A percentile compares a stretch with the other conserved stretches of the same genome.
Evolutionary conservation across 1,140 invertebrate genomes (phyloP).

Genomic region (Tyrophagus putrescentiae): DNA sequence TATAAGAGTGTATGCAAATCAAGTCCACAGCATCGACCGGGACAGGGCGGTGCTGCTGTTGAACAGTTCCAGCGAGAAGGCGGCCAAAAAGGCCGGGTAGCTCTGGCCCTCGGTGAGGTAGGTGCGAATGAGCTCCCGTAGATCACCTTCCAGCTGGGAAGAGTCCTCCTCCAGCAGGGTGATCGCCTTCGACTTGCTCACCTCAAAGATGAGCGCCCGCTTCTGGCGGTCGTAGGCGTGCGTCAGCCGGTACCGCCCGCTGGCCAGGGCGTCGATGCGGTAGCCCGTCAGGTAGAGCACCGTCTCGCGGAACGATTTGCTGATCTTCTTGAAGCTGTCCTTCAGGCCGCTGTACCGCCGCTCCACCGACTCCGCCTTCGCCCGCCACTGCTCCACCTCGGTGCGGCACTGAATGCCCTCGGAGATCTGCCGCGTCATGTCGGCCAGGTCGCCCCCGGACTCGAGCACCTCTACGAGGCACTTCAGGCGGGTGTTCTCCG

Average conservation of each 20-base stretch:
- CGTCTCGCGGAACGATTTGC: constrained; percentile 66
- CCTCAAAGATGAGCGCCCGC: constrained; percentile 61
- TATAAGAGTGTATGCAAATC: no score
- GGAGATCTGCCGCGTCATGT: constrained; percentile 29
- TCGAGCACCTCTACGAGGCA: constrained; percentile 35
- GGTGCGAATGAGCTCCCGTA: constrained; percentile 52
- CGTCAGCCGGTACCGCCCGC: constrained; percentile 49
- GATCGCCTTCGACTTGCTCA: constrained; percentile 52
- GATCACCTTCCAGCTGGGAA: constrained; percentile 48
- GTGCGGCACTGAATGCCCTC: constrained; percentile 29
- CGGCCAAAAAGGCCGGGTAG: constrained; percentile 67
- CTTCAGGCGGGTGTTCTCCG: constrained; percentile 50
- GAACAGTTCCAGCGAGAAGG: constrained; percentile 63
- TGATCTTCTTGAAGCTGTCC: constrained; percentile 63
- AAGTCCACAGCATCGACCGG: no score
- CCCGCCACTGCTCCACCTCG: constrained; percentile 31
- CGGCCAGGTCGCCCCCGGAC: constrained; percentile 30
- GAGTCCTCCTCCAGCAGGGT: constrained; percentile 68
- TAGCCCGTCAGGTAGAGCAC: constrained; percentile 71
- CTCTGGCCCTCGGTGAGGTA: constrained; percentile 60
- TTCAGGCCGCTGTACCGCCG: constrained; percentile 54
- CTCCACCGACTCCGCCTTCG: constrained; percentile 35
- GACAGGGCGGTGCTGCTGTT: no score
- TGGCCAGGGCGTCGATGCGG: constrained; percentile 53
- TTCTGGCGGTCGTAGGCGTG: constrained; percentile 69